A percentile compares a stretch with the other conserved stretches of the same genome.
phyloP scores from a whole-genome alignment of 2,888 invertebrate species.

The Drosophila recens region DNA sequence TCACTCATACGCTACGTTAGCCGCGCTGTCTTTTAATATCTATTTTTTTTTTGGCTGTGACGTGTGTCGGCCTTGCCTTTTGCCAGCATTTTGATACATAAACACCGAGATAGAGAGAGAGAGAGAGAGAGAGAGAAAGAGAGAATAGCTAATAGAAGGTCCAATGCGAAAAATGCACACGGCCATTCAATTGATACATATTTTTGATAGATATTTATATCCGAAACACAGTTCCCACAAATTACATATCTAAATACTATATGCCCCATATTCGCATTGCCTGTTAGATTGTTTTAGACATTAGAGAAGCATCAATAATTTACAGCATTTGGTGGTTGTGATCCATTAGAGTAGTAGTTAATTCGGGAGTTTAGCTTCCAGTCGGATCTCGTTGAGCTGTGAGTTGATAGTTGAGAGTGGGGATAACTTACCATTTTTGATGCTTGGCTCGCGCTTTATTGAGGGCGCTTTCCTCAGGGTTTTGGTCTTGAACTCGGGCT shows the following conservation, averaged over 20 bases:
- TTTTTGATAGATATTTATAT: slow-evolving; percentile 5
- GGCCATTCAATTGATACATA: slow-evolving; percentile 35
- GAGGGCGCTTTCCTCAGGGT: slow-evolving; percentile 83
- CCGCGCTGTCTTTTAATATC: slow-evolving; percentile 44
- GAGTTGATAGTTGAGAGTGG: slow-evolving; percentile 7
- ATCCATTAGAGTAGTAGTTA: slow-evolving; percentile 74
- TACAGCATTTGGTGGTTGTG: slow-evolving; percentile 59
- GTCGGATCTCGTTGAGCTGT: slow-evolving; percentile 23
- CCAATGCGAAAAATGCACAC: slow-evolving; percentile 47
- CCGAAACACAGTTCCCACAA: slow-evolving; percentile 10
- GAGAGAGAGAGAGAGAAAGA: background rate
- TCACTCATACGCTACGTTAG: slow-evolving; percentile 72
- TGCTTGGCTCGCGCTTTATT: slow-evolving; percentile 83
- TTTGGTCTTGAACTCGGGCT: slow-evolving; percentile 84
- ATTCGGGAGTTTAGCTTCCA: slow-evolving; percentile 65
- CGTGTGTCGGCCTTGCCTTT: slow-evolving; percentile 68
- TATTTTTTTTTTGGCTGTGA: slow-evolving; percentile 49
- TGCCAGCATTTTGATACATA: slow-evolving; percentile 33
- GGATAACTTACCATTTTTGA: slow-evolving; percentile 82
- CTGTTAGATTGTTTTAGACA: slow-evolving; percentile 35
- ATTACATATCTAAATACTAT: background rate
- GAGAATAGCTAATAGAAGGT: slow-evolving; percentile 21
- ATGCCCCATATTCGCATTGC: slow-evolving; percentile 6
- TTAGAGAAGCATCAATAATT: slow-evolving; percentile 67
- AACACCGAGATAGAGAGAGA: background rate